Conservation (phyloP, 2,113 vertebrate genomes). For the Onychostoma macrolepis region DNA sequence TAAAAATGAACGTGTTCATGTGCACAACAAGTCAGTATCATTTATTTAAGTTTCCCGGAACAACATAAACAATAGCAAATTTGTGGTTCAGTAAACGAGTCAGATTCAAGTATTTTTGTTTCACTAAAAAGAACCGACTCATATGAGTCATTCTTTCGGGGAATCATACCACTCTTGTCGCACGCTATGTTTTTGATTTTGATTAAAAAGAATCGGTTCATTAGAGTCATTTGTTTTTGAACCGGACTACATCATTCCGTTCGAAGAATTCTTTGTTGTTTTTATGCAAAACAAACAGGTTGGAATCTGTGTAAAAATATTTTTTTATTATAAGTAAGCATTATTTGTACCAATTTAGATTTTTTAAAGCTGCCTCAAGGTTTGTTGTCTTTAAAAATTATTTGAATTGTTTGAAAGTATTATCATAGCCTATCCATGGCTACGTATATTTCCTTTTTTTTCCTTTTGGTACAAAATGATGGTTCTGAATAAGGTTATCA, state of each 20-base stretch:
- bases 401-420: not conserved
- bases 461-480: not conserved
- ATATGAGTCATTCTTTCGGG: not conserved
- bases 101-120: too few species aligned
- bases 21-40: too few species aligned
- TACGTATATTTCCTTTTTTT: not conserved
- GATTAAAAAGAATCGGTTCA: not conserved
- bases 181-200: not conserved
- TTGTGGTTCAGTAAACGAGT: too few species aligned
- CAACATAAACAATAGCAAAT: too few species aligned
- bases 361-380: not conserved
- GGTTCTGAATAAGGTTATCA: not conserved
- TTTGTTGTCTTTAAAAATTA: not conserved
- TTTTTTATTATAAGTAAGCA: not conserved
- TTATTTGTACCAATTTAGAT: not conserved
- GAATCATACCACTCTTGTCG: not conserved
- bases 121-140: too few species aligned
- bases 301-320: not conserved
- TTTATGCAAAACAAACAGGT: not conserved
- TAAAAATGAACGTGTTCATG: too few species aligned
- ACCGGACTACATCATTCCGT: not conserved
- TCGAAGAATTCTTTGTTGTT: not conserved
- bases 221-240: not conserved
- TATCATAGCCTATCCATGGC: not conserved
- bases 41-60: too few species aligned